Percentiles rank a stretch among this genome's conserved stretches.
Conservation (phyloP, 2,888 invertebrate species). For the Seira musarum region DNA sequence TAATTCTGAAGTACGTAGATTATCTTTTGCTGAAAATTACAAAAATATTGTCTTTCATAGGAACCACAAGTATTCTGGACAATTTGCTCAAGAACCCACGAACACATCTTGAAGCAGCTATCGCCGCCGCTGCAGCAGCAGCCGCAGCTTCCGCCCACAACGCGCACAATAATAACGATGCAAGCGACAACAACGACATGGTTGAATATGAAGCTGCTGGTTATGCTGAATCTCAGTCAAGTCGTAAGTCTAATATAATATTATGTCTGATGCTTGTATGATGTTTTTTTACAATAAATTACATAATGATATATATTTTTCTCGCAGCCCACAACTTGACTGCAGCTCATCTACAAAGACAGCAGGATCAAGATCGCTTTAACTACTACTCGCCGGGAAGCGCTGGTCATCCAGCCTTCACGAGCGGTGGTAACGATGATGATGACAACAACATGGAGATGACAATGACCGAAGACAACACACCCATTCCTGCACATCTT, state of each 20-base stretch:
- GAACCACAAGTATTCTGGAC: conserved; percentile 70
- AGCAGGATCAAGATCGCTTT: conserved; percentile 51
- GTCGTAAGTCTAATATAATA: too few relatives aligned
- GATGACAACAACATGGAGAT: conserved; percentile 67
- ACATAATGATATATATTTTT: too few relatives aligned
- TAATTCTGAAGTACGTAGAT: too few relatives aligned
- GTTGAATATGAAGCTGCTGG: conserved; percentile 69
- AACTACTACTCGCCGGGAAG: conserved; percentile 67
- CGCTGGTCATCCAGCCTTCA: conserved; percentile 65
- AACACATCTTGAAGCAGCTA: conserved; percentile 64
- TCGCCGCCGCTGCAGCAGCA: conserved; percentile 60
- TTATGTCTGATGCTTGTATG: too few relatives aligned
- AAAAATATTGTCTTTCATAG: too few relatives aligned
- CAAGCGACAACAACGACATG: conserved; percentile 69
- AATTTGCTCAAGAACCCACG: conserved; percentile 69
- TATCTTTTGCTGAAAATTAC: too few relatives aligned
- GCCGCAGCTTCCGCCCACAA: conserved; percentile 55
- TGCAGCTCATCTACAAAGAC: conserved; percentile 62
- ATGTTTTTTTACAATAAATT: too few relatives aligned
- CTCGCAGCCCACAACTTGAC: conserved; percentile 63
- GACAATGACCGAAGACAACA: conserved; percentile 68
- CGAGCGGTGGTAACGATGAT: conserved; percentile 61
- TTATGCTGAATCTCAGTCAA: conserved; percentile 62
- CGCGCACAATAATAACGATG: conserved; percentile 59
- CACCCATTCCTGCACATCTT: conserved; percentile 68